Percentiles rank a stretch among this genome's conserved stretches.
phyloP scores from a whole-genome alignment of 1,140 invertebrate genomes.

The Luehdorfia chinensis region DNA sequence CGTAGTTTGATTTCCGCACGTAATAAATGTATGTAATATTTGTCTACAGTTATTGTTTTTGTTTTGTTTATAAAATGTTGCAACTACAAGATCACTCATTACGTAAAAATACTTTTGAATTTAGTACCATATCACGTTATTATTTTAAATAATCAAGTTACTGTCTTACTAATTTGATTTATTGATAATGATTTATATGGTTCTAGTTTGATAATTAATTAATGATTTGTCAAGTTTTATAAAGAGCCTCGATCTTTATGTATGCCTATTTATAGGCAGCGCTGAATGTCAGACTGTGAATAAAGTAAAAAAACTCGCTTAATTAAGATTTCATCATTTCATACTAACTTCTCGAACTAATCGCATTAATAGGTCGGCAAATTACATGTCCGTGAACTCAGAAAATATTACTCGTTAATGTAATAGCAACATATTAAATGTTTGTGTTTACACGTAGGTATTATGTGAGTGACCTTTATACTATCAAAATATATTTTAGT shows the following conservation, averaged over 20 bases:
- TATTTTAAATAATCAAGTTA: too few species aligned
- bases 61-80: too few species aligned
- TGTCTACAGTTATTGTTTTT: too few species aligned
- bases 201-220: neutral
- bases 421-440: too few species aligned
- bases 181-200: neutral
- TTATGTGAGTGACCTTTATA: neutral
- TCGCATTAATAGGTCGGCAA: conserved; percentile 15
- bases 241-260: neutral
- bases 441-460: neutral
- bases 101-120: too few species aligned
- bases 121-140: too few species aligned
- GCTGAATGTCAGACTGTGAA: conserved; percentile 4
- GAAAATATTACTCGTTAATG: conserved; percentile 9
- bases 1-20: too few species aligned
- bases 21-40: too few species aligned
- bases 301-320: conserved; percentile 9
- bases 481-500: too few species aligned
- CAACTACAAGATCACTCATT: too few species aligned
- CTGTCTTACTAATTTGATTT: too few species aligned
- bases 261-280: conserved; percentile 4
- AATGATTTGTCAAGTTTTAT: conserved; percentile 3
- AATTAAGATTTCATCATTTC: conserved; percentile 16
- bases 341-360: conserved; percentile 14
- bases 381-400: conserved; percentile 14